Evolutionary conservation across 1,140 invertebrate species (phyloP), one percentile per base, ranked within the genome.

Genomic region (Drosophila pachea): DNA sequence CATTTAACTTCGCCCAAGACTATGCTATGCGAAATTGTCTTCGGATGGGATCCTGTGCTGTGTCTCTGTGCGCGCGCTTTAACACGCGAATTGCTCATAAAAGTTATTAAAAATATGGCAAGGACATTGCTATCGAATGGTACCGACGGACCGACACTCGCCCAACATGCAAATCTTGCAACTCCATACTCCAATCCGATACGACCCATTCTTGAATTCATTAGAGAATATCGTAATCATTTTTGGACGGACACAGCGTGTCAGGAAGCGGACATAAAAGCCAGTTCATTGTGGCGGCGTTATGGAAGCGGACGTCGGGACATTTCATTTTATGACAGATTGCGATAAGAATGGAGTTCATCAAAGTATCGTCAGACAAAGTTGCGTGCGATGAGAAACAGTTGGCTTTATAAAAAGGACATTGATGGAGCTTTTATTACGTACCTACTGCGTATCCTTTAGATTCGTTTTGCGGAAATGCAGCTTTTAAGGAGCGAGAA

Each of bases 31-130:
- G 14, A 43, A 14, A 12, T n/a, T 43, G 14, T 59, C 58, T 55
- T 52, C 47, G 52, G 67, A 61, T 68, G 55, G 38, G 56, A 38
- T 47, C 33, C 31, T 5, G 54, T 42, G 14, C 45, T 32, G 33
- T 29, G 67, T 16, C 47, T 3, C 22, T 43, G 12, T 35, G 45
- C 61, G 61, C 33, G 43, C 61, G 45, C n/a, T 54, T 43, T 55
- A 36, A 62, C 78, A 82, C 75, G 78, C 78, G 70, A 82, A 52
- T 38, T 47, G 36, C 53, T 52, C 71, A 78, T 82, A 78, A 83
- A 65, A 75, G 74, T 72, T 83, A 74, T 78, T 68, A 72, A 63
- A 63, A 70, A 54, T 56, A 43, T 22, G 22, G 40, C 14, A 43
- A 43, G n/a, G n/a, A 43, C 40, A 7, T 43, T 43, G 40, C 9